phyloP scores from a whole-genome alignment of 2,797 vertebrate species.

The Ceryle rudis region DNA sequence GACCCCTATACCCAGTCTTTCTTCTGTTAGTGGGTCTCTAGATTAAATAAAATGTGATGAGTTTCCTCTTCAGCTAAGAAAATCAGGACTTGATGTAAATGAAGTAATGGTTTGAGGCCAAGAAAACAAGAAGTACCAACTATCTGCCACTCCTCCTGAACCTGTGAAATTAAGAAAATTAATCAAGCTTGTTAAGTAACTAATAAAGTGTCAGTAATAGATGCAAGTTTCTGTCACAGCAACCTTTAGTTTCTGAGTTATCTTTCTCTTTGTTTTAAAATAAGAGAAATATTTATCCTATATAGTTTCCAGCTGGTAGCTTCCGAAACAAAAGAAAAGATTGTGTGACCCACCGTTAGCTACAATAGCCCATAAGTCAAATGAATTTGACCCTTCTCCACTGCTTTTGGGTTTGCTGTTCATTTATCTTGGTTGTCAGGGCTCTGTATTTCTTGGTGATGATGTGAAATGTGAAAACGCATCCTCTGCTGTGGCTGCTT shows the following conservation, averaged over 20 bases:
- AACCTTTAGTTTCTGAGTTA: not conserved
- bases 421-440: slow-evolving; percentile 71
- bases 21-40: not conserved
- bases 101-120: not conserved
- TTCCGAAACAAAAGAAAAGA: slow-evolving; percentile 46
- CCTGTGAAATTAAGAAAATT: not conserved
- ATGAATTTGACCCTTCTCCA: slow-evolving; percentile 64
- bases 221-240: not conserved
- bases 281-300: not conserved
- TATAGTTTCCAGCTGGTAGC: slow-evolving; percentile 20
- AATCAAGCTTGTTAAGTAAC: not conserved
- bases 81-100: not conserved
- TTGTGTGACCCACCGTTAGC: slow-evolving; percentile 28
- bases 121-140: not conserved
- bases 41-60: not conserved
- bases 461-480: slow-evolving; percentile 69
- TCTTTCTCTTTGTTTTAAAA: slow-evolving; percentile 10
- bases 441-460: slow-evolving; percentile 46
- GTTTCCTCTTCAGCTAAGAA: not conserved
- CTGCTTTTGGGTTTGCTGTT: slow-evolving; percentile 48
- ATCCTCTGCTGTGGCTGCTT: slow-evolving; percentile 34
- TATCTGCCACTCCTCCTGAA: not conserved
- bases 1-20: not conserved
- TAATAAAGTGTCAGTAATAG: not conserved
- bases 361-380: slow-evolving; percentile 36